Conservation (phyloP, 2,797 vertebrate species). For the Hydrocynus forskahlii region DNA sequence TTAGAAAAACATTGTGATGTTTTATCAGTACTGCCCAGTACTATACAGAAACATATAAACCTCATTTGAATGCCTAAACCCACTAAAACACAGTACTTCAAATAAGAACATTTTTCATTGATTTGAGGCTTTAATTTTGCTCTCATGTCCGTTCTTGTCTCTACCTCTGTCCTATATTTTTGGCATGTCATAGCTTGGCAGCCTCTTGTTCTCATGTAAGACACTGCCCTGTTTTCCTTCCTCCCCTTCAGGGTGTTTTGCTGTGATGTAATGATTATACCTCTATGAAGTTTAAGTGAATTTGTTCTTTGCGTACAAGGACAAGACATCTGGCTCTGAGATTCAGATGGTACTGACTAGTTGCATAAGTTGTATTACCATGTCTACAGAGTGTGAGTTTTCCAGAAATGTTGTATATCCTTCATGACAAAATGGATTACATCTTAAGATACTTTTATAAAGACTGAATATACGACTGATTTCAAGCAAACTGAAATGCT, state of each 20-base stretch:
- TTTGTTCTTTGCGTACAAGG: not conserved
- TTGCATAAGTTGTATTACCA: not conserved
- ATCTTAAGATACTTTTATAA: no score
- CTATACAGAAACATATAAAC: not conserved
- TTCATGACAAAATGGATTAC: not conserved
- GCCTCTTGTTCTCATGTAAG: not conserved
- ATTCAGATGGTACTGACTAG: not conserved
- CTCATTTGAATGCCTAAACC: not conserved
- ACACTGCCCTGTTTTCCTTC: not conserved
- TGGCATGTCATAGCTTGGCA: not conserved
- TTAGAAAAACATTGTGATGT: no score
- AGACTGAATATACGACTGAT: no score
- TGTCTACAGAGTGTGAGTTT: not conserved
- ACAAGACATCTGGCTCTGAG: not conserved
- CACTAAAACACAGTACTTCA: not conserved
- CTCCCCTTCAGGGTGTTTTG: not conserved
- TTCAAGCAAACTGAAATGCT: no score
- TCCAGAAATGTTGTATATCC: not conserved
- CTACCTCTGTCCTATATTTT: not conserved
- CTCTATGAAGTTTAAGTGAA: constrained; percentile 9
- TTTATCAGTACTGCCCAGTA: no score
- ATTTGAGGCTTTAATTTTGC: no score
- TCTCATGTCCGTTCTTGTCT: not conserved
- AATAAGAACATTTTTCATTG: no score
- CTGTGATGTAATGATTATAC: not conserved